Evolutionary conservation across 2,113 vertebrate genomes (phyloP).

Genomic region (rabbit (Oryctolagus cuniculus)): mOryCun1.1 NC_091443.1:71681501-71682000

Average conservation of each 20-base stretch:
- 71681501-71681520: not conserved
- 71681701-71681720: constrained; percentile 1
- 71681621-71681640: not conserved
- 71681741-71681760: not conserved
- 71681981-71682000: too few species aligned
- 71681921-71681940: too few species aligned
- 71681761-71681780: not conserved
- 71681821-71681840: not conserved
- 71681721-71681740: not conserved
- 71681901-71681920: too few species aligned
- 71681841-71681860: not conserved
- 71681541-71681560: not conserved
- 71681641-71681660: not conserved
- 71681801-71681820: not conserved
- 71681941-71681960: too few species aligned
- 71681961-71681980: too few species aligned
- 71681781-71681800: not conserved
- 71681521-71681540: not conserved
- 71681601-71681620: not conserved
- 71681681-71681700: not conserved
- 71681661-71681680: not conserved
- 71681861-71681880: not conserved
- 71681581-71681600: not conserved
- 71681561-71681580: not conserved
- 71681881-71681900: too few species aligned